Evolutionary conservation across 2,797 vertebrate species (phyloP).

Genomic region (Hirundo rustica): DNA sequence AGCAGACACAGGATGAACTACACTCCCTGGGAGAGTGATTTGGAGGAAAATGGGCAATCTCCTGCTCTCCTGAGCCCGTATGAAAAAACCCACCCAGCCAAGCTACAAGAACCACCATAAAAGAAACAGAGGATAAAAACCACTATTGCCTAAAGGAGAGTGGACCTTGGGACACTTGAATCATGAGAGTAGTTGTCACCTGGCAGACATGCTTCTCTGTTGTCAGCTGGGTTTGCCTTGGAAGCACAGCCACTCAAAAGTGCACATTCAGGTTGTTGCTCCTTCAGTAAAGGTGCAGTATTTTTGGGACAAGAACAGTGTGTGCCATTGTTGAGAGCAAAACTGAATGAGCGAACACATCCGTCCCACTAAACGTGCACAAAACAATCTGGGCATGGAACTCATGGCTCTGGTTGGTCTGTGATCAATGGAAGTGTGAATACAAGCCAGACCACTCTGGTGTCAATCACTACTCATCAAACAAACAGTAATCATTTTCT

Average conservation of each 20-base stretch:
- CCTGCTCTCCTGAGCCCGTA: fast-evolving
- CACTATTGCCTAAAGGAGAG: background rate
- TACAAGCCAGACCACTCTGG: background rate
- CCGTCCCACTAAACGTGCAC: background rate
- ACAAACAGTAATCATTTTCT: background rate
- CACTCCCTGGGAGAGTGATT: fast-evolving
- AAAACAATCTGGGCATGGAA: background rate
- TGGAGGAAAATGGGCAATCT: too few relatives aligned
- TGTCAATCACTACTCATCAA: background rate
- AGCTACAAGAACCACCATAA: too few relatives aligned
- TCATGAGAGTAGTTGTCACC: background rate
- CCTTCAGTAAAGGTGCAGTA: background rate
- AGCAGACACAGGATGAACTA: background rate
- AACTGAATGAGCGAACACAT: background rate
- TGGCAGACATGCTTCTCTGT: background rate
- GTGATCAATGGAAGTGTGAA: background rate
- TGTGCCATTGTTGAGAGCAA: background rate
- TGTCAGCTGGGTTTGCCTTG: background rate
- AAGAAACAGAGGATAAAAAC: background rate
- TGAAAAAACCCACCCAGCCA: background rate
- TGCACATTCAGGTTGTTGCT: background rate
- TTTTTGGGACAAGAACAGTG: background rate
- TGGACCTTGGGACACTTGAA: background rate
- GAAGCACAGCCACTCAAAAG: background rate
- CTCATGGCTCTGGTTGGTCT: background rate